phyloP scores from a whole-genome alignment of 1,140 invertebrate genomes.

The Portunus trituberculatus region DNA sequence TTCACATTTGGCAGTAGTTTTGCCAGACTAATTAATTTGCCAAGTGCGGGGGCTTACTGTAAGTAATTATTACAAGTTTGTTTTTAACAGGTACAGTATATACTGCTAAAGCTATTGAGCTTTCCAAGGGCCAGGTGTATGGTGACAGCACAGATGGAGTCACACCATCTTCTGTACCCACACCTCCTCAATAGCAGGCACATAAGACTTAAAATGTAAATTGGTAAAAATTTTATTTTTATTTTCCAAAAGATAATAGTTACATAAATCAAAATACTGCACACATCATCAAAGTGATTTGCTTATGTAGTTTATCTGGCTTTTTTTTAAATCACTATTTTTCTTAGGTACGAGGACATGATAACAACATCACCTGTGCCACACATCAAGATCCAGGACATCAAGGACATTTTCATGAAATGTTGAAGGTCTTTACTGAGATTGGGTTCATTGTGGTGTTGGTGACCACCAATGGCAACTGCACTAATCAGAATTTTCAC shows the following conservation, averaged over 20 bases:
- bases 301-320: too few relatives aligned
- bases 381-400: conserved; percentile 23
- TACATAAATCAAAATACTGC: too few relatives aligned
- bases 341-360: conserved; percentile 4
- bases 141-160: background rate
- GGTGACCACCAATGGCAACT: background rate
- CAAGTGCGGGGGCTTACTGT: too few relatives aligned
- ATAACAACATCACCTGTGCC: conserved; percentile 4
- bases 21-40: too few relatives aligned
- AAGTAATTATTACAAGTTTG: background rate
- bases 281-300: too few relatives aligned
- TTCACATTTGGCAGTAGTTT: too few relatives aligned
- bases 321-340: too few relatives aligned
- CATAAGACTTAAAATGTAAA: background rate
- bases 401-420: conserved; percentile 7
- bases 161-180: conserved; percentile 27
- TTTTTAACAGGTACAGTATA: background rate
- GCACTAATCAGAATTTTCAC: conserved; percentile 13
- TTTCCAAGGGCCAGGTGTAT: background rate
- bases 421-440: background rate
- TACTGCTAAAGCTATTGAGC: conserved; percentile 26
- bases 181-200: conserved; percentile 22
- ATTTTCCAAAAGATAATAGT: too few relatives aligned
- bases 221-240: too few relatives aligned
- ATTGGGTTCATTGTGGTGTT: conserved; percentile 3